Evolutionary conservation across 2,888 invertebrate species (phyloP).

Genomic region (Pogonocherus hispidulus): DNA sequence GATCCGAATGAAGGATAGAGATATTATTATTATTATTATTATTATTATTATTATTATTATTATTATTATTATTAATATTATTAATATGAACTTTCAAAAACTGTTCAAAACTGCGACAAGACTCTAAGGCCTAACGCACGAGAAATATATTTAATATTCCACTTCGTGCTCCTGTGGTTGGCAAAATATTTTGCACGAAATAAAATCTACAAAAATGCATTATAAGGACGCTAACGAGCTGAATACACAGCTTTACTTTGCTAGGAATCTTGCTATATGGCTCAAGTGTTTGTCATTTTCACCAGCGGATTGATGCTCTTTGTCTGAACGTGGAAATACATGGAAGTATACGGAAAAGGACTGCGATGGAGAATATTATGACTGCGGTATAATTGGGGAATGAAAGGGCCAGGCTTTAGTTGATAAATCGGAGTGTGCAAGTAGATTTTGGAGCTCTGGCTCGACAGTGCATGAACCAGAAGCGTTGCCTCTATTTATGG

Average conservation of each 20-base stretch:
- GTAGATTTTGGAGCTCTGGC: slow-evolving; percentile 1
- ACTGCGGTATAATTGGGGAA: slow-evolving; percentile 17
- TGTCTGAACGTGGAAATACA: background rate
- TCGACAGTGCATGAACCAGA: slow-evolving; percentile 6
- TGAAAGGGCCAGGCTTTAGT: background rate
- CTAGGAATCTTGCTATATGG: slow-evolving; percentile 12
- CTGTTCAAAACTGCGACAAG: background rate
- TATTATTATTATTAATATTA: too few relatives aligned
- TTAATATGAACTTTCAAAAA: background rate
- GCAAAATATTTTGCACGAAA: slow-evolving; percentile 13
- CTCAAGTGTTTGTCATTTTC: slow-evolving; percentile 13
- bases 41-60: too few relatives aligned
- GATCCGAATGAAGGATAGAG: too few relatives aligned
- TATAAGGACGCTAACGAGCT: slow-evolving; percentile 22
- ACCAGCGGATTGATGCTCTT: slow-evolving; percentile 7
- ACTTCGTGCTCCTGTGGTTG: slow-evolving; percentile 2
- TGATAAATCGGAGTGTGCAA: slow-evolving; percentile 17
- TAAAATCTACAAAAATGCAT: slow-evolving; percentile 20
- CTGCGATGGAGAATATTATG: background rate
- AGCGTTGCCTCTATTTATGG: slow-evolving; percentile 6
- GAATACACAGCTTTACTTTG: slow-evolving; percentile 22
- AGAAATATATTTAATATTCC: slow-evolving; percentile 10
- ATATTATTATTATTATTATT: too few relatives aligned
- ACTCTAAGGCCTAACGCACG: background rate
- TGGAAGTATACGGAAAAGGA: background rate